Conservation (phyloP, 2,113 vertebrate genomes). For the Anthoscopus minutus region DNA sequence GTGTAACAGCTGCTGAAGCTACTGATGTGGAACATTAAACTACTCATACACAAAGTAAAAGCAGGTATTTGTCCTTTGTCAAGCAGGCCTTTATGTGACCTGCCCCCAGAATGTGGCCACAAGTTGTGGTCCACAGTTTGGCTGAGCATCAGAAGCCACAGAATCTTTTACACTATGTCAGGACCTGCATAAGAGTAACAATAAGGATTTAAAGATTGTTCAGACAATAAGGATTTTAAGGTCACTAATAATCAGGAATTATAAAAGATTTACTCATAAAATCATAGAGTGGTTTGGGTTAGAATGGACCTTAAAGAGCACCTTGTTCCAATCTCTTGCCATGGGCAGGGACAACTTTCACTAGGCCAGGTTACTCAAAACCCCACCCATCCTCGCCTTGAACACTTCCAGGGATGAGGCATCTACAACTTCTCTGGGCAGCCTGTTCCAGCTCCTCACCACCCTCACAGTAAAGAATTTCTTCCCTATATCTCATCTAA, state of each 20-base stretch:
- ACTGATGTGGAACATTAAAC: not conserved
- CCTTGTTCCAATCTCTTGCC: not conserved
- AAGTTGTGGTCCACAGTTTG: not conserved
- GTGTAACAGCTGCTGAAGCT: not conserved
- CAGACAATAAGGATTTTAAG: not conserved
- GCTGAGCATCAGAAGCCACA: not conserved
- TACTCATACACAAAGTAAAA: not conserved
- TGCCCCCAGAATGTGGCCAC: not conserved
- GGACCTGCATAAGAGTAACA: accelerated
- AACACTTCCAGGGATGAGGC: not conserved
- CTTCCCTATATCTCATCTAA: not conserved
- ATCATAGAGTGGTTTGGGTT: not conserved
- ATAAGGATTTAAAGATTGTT: too few species aligned
- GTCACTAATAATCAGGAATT: not conserved
- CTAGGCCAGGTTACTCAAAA: not conserved
- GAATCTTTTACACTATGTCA: not conserved
- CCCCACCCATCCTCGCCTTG: not conserved
- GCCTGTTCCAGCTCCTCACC: not conserved
- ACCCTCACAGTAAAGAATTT: not conserved
- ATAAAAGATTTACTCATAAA: not conserved
- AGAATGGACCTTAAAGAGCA: not conserved
- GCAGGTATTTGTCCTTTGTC: not conserved
- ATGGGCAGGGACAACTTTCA: not conserved
- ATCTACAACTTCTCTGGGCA: not conserved
- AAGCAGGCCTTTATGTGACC: not conserved